These are phyloP conservation scores for Eulemur coronatus DNA, from an alignment of 2,797 vertebrate genomes.

Conservation along the genomic window DNA sequence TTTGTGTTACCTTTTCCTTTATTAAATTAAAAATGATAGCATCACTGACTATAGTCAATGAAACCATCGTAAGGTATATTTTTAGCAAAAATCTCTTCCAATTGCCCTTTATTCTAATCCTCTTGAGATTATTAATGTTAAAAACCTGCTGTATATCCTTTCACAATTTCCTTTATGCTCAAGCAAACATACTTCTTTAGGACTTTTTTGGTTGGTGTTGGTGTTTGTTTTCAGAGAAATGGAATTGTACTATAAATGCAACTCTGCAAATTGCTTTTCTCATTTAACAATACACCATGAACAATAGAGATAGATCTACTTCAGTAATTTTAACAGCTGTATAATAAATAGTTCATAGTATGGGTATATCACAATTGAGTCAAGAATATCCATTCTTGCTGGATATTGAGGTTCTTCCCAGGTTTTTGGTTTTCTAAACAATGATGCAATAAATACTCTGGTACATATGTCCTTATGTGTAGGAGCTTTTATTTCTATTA, in stretches of 20 bases:
- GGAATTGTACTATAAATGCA: neutral
- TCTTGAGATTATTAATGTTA: neutral
- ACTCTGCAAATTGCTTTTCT: conserved; percentile 1
- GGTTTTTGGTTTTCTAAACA: neutral
- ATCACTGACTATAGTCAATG: neutral
- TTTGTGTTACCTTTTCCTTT: neutral
- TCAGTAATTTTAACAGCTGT: neutral
- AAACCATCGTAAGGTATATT: neutral
- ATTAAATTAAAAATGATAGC: conserved; percentile 26
- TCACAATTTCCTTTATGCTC: neutral
- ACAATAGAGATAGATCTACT: neutral
- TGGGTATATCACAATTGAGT: neutral
- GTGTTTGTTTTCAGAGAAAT: conserved; percentile 37
- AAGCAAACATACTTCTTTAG: neutral
- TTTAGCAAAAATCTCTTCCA: conserved; percentile 8
- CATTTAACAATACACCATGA: neutral
- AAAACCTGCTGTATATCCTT: neutral
- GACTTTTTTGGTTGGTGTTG: neutral
- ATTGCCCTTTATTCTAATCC: neutral
- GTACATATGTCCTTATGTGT: neutral
- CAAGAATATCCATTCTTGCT: neutral
- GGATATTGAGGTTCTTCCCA: neutral
- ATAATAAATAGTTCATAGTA: neutral
- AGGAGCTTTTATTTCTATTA: conserved; percentile 19
- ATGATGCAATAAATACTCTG: neutral